Evolutionary conservation across 2,888 invertebrate genomes (phyloP).

Genomic region (Anorthoa munda): DNA sequence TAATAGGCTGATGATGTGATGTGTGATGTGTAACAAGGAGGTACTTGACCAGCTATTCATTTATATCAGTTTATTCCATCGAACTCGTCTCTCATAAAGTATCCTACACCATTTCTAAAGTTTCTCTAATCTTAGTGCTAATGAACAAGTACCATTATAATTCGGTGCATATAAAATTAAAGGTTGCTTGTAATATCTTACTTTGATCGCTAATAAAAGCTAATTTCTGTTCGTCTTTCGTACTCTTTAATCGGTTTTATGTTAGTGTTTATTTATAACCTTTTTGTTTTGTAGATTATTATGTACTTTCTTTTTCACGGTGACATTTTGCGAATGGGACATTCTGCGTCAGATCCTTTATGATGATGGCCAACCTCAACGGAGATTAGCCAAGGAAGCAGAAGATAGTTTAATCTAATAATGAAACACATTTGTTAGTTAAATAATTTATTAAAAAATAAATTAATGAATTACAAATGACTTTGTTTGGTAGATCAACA

Average conservation of each 20-base stretch:
- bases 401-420: too few species aligned
- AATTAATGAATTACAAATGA: too few species aligned
- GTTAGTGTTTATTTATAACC: neutral
- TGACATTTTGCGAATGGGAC: too few species aligned
- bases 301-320: too few species aligned
- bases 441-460: too few species aligned
- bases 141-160: constrained; percentile 45
- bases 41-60: constrained; percentile 30
- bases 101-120: constrained; percentile 44
- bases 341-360: too few species aligned
- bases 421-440: too few species aligned
- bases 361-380: too few species aligned
- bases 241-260: neutral
- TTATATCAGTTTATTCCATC: constrained; percentile 50
- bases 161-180: constrained; percentile 1
- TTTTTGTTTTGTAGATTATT: neutral
- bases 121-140: constrained; percentile 45
- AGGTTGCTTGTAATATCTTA: neutral
- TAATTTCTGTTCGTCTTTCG: neutral
- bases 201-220: neutral
- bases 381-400: too few species aligned
- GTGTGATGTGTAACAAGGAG: neutral
- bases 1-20: too few species aligned
- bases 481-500: too few species aligned
- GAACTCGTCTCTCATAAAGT: constrained; percentile 40